Conservation (phyloP, 1,140 invertebrate genomes). For the Brachionus plicatilis region DNA sequence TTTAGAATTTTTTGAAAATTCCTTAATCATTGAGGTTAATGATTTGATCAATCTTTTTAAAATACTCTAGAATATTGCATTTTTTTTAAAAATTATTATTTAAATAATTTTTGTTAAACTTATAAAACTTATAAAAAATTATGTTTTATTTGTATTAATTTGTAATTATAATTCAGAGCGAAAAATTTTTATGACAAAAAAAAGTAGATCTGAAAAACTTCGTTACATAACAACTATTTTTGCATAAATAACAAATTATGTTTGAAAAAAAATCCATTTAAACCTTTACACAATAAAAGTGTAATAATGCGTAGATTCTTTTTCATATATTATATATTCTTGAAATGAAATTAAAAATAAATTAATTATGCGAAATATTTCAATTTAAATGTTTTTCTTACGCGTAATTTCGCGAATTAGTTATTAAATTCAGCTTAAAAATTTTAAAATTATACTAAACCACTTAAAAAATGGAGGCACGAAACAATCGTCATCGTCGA, state of each 20-base stretch:
- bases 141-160: too few species aligned
- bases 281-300: neutral
- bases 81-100: too few species aligned
- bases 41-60: too few species aligned
- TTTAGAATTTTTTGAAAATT: too few species aligned
- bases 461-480: neutral
- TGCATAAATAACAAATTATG: neutral
- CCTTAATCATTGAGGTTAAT: too few species aligned
- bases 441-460: neutral
- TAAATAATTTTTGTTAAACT: too few species aligned
- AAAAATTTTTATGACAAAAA: neutral
- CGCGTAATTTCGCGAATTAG: constrained; percentile 16
- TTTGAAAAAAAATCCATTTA: neutral
- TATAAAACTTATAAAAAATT: too few species aligned
- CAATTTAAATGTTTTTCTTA: neutral
- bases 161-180: too few species aligned
- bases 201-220: neutral
- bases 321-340: neutral
- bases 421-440: neutral
- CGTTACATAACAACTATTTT: neutral
- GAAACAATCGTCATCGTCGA: neutral
- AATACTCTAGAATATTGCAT: too few species aligned
- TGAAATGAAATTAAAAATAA: neutral
- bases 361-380: constrained; percentile 10
- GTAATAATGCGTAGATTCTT: neutral